Conservation (phyloP, 1,140 invertebrate species). For the Bombus breviceps region DNA sequence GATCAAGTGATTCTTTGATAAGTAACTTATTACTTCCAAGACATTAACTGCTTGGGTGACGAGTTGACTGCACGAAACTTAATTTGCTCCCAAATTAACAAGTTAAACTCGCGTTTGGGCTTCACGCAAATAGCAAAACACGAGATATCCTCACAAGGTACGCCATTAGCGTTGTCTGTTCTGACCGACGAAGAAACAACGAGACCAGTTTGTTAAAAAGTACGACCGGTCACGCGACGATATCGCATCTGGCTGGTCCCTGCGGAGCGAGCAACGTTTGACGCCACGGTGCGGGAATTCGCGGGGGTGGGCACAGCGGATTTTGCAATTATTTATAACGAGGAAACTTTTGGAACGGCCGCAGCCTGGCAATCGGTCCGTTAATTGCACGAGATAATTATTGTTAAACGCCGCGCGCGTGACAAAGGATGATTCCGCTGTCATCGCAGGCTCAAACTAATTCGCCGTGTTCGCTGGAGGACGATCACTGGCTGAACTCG, state of each 20-base stretch:
- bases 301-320: neutral
- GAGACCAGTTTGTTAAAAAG: constrained; percentile 66
- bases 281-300: neutral
- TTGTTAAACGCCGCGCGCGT: constrained; percentile 55
- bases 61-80: neutral
- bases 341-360: constrained; percentile 56
- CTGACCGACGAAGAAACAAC: constrained; percentile 54
- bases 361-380: constrained; percentile 40
- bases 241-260: constrained; percentile 11
- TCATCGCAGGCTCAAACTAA: constrained; percentile 17
- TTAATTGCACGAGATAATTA: constrained; percentile 67
- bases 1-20: neutral
- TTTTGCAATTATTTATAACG: constrained; percentile 73
- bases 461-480: constrained; percentile 14
- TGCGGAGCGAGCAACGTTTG: constrained; percentile 1
- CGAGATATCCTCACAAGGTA: neutral
- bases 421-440: constrained; percentile 57
- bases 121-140: neutral
- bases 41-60: neutral
- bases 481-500: neutral
- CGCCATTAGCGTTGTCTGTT: constrained; percentile 33
- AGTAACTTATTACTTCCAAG: neutral
- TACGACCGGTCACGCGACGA: constrained; percentile 64
- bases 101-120: neutral
- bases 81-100: neutral